phyloP scores from a whole-genome alignment of 2,888 invertebrate species.

The Lepidochrysops patricia region DNA sequence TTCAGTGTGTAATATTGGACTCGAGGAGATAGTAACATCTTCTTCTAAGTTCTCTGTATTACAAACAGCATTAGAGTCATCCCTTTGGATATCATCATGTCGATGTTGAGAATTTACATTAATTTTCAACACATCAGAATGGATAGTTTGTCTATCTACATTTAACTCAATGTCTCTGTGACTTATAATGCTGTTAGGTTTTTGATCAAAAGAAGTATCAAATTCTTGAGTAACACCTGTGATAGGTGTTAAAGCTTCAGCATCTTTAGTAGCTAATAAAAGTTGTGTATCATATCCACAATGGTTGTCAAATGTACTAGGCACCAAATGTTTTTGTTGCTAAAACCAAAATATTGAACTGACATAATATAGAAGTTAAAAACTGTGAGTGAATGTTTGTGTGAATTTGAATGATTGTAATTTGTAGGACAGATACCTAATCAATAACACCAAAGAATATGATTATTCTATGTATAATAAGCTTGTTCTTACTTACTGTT shows the following conservation, averaged over 20 bases:
- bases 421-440: too few relatives aligned
- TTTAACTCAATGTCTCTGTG: neutral
- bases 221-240: slow-evolving; percentile 48
- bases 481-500: slow-evolving; percentile 15
- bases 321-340: slow-evolving; percentile 19
- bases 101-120: neutral
- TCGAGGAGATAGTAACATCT: neutral
- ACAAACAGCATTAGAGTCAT: neutral
- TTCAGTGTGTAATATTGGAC: slow-evolving; percentile 17
- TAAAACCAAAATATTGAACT: slow-evolving; percentile 25
- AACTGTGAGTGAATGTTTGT: too few relatives aligned
- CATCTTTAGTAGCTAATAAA: slow-evolving; percentile 45
- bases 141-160: neutral
- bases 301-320: slow-evolving; percentile 50
- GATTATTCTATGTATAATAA: too few relatives aligned
- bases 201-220: slow-evolving; percentile 34
- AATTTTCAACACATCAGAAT: neutral
- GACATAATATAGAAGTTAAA: too few relatives aligned
- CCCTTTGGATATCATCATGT: neutral
- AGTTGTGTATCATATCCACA: slow-evolving; percentile 54
- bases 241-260: slow-evolving; percentile 36
- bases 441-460: too few relatives aligned
- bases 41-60: neutral
- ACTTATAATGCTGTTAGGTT: neutral
- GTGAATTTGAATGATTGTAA: too few relatives aligned